phyloP scores from a whole-genome alignment of 2,888 invertebrate species.

The Syritta pipiens region DNA sequence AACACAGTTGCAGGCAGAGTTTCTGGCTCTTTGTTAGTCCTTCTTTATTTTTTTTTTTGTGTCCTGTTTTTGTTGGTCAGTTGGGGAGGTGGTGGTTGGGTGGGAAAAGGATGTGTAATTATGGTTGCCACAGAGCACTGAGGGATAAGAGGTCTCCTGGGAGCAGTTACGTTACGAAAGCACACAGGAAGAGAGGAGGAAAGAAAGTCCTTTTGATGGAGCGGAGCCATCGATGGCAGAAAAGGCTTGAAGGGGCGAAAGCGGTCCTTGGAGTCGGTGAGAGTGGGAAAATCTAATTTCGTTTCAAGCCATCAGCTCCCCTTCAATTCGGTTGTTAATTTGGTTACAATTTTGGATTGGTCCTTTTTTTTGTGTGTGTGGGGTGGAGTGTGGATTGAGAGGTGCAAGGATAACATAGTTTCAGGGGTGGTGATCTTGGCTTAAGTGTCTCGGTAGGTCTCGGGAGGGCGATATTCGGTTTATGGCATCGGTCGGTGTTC shows the following conservation, averaged over 20 bases:
- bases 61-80: no score
- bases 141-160: slow-evolving; percentile 24
- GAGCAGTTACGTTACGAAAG: slow-evolving; percentile 20
- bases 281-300: slow-evolving; percentile 32
- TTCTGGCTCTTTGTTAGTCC: slow-evolving; percentile 11
- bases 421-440: background rate
- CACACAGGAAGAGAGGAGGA: no score
- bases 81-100: background rate
- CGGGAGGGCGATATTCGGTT: no score
- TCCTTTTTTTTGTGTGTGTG: background rate
- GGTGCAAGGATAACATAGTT: no score
- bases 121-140: slow-evolving; percentile 28
- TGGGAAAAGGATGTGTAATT: slow-evolving; percentile 28
- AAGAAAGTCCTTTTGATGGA: no score
- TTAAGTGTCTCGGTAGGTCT: no score
- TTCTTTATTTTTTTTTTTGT: background rate
- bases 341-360: slow-evolving; percentile 13
- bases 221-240: no score
- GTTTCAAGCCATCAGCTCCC: slow-evolving; percentile 17
- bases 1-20: background rate
- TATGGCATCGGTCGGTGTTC: no score
- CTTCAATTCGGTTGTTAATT: background rate
- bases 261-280: slow-evolving; percentile 21
- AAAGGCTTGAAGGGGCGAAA: no score
- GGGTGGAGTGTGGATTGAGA: no score